Conservation (phyloP, 2,797 vertebrate species). For the Denticeps clupeoides region DNA sequence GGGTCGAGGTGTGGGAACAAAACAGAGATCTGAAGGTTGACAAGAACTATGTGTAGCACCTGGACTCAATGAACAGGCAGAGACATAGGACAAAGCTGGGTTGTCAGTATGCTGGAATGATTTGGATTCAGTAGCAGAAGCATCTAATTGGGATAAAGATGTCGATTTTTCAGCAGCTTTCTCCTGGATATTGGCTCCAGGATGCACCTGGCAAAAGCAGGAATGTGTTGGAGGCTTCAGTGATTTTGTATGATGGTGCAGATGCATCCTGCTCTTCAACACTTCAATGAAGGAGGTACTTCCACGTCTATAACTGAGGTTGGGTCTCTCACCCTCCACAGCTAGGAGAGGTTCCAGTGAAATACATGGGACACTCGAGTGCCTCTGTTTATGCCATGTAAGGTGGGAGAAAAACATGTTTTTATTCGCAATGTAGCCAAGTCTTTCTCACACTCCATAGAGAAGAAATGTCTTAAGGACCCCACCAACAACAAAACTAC, state of each 20-base stretch:
- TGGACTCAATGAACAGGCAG: no score
- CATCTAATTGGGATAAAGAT: no score
- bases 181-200: no score
- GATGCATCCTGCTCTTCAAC: conserved; percentile 32
- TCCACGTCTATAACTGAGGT: conserved; percentile 30
- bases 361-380: conserved; percentile 43
- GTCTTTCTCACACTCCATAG: conserved; percentile 6
- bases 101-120: not conserved
- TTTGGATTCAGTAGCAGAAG: not conserved
- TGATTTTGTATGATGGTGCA: conserved; percentile 18
- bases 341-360: conserved; percentile 25
- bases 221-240: no score
- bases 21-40: no score
- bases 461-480: no score
- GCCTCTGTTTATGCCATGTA: conserved; percentile 34
- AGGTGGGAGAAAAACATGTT: conserved; percentile 24
- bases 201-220: not conserved
- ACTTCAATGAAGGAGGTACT: conserved; percentile 43
- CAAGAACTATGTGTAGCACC: no score
- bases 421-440: conserved; percentile 14
- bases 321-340: conserved; percentile 19
- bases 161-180: no score
- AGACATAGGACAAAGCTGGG: no score
- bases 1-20: conserved; percentile 18
- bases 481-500: conserved; percentile 13